These are phyloP conservation scores for Coptotermes formosanus DNA, from an alignment of 1,140 invertebrate genomes.

Conservation along the genomic window DNA sequence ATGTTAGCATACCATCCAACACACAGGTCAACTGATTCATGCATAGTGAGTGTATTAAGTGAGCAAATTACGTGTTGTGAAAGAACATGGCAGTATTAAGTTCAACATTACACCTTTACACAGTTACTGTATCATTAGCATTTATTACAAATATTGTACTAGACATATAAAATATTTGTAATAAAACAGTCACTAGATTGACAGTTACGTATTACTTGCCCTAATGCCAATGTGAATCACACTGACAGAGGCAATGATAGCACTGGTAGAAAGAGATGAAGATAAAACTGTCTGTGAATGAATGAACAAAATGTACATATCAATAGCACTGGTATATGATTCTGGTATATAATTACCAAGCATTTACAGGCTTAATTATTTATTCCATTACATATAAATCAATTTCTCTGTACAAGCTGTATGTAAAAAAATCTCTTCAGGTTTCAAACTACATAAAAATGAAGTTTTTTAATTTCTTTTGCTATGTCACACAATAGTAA, in stretches of 20 bases:
- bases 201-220: not conserved
- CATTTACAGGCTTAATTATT: not conserved
- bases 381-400: conserved; percentile 18
- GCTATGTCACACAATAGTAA: not conserved
- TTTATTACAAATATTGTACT: conserved; percentile 6
- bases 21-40: not conserved
- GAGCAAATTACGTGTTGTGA: not conserved
- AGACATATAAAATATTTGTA: conserved; percentile 5
- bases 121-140: not conserved
- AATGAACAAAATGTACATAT: not conserved
- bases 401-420: conserved; percentile 6
- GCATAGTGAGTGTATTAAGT: not conserved
- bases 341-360: conserved; percentile 13
- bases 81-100: not conserved
- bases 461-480: not conserved
- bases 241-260: no score
- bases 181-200: not conserved
- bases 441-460: conserved; percentile 17
- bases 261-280: not conserved
- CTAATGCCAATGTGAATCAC: not conserved
- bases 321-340: not conserved
- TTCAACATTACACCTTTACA: not conserved
- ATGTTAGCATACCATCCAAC: not conserved
- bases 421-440: conserved; percentile 6
- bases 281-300: not conserved